These are phyloP conservation scores for Smittia sp. DNA, from an alignment of 2,888 invertebrate species.

Conservation along the genomic window DNA sequence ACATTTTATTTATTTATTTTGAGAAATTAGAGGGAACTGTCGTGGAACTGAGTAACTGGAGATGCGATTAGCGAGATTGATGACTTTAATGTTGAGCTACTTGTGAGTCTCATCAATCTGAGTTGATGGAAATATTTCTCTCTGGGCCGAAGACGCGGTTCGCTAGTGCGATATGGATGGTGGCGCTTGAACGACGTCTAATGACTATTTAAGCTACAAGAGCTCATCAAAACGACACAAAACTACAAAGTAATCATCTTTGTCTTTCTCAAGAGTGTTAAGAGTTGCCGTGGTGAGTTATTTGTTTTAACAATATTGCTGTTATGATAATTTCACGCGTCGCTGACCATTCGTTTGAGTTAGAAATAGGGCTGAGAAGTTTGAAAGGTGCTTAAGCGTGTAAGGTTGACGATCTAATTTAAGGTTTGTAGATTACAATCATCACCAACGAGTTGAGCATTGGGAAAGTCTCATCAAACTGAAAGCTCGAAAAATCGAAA, in stretches of 20 bases:
- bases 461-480: not conserved
- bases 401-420: constrained; percentile 20
- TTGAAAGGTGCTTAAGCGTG: constrained; percentile 23
- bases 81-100: no score
- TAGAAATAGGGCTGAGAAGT: constrained; percentile 1
- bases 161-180: constrained; percentile 17
- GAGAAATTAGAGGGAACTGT: no score
- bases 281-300: not conserved
- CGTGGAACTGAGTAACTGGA: no score
- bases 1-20: no score
- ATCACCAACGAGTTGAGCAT: not conserved
- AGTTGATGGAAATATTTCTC: no score
- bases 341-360: not conserved
- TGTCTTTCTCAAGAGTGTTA: not conserved
- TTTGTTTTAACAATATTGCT: constrained; percentile 21
- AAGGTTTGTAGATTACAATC: constrained; percentile 9
- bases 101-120: no score
- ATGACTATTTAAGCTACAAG: not conserved
- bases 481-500: constrained; percentile 38
- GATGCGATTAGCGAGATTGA: no score
- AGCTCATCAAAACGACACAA: not conserved
- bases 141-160: no score
- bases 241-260: not conserved
- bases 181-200: not conserved
- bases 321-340: constrained; percentile 17